phyloP scores from a whole-genome alignment of 2,113 vertebrate species.

The Pseudonaja textilis region DNA sequence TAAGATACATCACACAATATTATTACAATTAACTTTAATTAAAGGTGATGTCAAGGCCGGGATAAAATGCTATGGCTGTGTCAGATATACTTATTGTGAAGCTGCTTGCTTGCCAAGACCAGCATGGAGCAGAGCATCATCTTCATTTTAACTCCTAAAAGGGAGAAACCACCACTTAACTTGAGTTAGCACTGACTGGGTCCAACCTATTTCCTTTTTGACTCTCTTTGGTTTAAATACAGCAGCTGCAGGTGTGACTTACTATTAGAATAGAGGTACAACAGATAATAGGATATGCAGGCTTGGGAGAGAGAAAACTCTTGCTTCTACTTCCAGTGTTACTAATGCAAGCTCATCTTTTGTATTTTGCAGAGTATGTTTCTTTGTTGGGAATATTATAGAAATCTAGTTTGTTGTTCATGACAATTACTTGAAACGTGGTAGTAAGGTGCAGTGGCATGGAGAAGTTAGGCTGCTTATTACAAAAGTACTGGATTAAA shows the following conservation, averaged over 20 bases:
- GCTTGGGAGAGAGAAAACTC: not conserved
- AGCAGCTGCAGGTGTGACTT: not conserved
- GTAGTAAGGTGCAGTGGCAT: too few relatives aligned
- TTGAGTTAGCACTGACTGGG: not conserved
- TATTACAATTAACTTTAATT: not conserved
- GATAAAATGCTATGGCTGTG: too few relatives aligned
- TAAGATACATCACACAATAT: not conserved
- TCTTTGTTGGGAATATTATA: not conserved
- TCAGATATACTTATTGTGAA: not conserved
- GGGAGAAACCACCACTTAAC: not conserved
- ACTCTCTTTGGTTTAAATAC: not conserved
- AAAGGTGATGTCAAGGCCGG: not conserved
- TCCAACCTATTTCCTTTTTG: not conserved
- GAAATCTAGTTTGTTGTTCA: not conserved
- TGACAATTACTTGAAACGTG: not conserved
- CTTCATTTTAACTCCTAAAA: not conserved
- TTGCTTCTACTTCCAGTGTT: not conserved
- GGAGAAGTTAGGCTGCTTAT: not conserved
- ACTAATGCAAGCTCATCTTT: not conserved
- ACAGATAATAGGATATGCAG: not conserved
- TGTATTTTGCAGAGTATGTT: not conserved
- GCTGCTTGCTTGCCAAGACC: not conserved
- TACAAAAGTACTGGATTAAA: not conserved
- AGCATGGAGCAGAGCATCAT: not conserved
- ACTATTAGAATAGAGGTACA: not conserved